Conservation (phyloP, 2,797 vertebrate genomes). For the Paedocypris micromegethes region DNA sequence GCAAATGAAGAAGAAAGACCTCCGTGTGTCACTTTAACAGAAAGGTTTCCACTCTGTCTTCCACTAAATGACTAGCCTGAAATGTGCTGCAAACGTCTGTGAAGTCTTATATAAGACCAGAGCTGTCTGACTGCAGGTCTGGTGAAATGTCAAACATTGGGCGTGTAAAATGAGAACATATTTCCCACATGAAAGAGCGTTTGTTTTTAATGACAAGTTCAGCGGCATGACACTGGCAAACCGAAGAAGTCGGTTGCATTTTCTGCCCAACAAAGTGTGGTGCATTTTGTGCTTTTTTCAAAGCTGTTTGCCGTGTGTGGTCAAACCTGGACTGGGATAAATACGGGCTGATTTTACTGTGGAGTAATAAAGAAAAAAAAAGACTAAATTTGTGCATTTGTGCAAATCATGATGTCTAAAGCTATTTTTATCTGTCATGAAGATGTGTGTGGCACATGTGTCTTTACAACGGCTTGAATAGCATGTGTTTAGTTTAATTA, state of each 20-base stretch:
- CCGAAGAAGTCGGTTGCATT: conserved; percentile 29
- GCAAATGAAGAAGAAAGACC: too few relatives aligned
- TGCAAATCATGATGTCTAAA: conserved; percentile 1
- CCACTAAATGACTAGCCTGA: conserved; percentile 34
- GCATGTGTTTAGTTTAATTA: conserved; percentile 27
- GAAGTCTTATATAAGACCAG: too few relatives aligned
- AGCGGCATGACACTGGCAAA: conserved; percentile 46
- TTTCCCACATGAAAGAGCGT: conserved; percentile 50
- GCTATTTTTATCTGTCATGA: conserved; percentile 9
- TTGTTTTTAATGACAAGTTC: conserved; percentile 53
- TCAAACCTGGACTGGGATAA: too few relatives aligned
- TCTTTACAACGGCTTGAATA: conserved; percentile 1
- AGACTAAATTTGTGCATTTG: conserved; percentile 21
- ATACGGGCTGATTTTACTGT: too few relatives aligned
- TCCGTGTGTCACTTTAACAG: neutral
- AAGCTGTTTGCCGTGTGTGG: neutral
- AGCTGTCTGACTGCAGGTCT: conserved; percentile 59
- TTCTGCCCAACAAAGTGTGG: conserved; percentile 51
- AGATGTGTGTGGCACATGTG: neutral
- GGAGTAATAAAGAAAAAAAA: too few relatives aligned
- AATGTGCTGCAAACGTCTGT: neutral
- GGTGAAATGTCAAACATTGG: conserved; percentile 39
- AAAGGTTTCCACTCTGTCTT: conserved; percentile 26
- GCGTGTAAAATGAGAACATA: conserved; percentile 41
- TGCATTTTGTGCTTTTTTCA: conserved; percentile 31